A percentile compares a stretch with the other conserved stretches of the same genome.
phyloP scores from a whole-genome alignment of 1,140 invertebrate genomes.

The Leptoteleia sp. region DNA sequence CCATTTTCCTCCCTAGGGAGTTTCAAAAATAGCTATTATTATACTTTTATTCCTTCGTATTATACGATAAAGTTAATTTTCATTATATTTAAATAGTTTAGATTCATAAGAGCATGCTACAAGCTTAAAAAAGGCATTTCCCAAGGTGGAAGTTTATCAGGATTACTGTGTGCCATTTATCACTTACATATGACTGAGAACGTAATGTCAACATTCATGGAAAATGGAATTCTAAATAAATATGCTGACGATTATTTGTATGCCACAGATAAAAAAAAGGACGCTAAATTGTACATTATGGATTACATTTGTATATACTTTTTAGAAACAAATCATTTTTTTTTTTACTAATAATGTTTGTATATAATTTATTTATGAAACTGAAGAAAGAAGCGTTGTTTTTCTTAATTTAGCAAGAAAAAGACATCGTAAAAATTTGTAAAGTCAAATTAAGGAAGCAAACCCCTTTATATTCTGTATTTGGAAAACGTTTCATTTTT shows the following conservation, averaged over 20 bases:
- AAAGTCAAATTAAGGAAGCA: too few relatives aligned
- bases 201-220: neutral
- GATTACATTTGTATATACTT: slow-evolving; percentile 4
- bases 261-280: slow-evolving; percentile 13
- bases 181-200: slow-evolving; percentile 40
- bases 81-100: slow-evolving; percentile 13
- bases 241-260: slow-evolving; percentile 38
- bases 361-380: too few relatives aligned
- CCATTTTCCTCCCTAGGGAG: too few relatives aligned
- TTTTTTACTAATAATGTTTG: too few relatives aligned
- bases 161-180: slow-evolving; percentile 33
- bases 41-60: neutral
- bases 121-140: slow-evolving; percentile 30
- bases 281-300: slow-evolving; percentile 11
- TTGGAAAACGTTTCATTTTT: too few relatives aligned
- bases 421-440: too few relatives aligned
- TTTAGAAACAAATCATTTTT: slow-evolving; percentile 3
- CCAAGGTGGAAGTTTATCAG: slow-evolving; percentile 39
- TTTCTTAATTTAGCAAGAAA: too few relatives aligned
- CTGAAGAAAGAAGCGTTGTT: too few relatives aligned
- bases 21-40: too few relatives aligned
- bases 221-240: slow-evolving; percentile 24
- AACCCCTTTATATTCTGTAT: too few relatives aligned
- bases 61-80: slow-evolving; percentile 1
- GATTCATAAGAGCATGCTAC: slow-evolving; percentile 13